phyloP scores from a whole-genome alignment of 1,140 invertebrate genomes.

The Nasonia giraulti region DNA sequence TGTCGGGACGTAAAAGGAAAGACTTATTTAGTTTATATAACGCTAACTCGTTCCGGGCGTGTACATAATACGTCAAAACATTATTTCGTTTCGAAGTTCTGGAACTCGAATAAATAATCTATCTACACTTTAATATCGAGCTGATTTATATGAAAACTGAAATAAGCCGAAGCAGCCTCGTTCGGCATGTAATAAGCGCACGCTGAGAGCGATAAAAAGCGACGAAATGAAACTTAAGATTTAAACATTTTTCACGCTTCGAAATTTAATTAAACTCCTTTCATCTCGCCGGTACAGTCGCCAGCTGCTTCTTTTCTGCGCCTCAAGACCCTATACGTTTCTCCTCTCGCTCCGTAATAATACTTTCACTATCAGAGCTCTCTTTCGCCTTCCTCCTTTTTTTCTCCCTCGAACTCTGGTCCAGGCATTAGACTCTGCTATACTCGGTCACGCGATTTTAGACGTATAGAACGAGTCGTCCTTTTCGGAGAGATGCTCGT shows the following conservation, averaged over 20 bases:
- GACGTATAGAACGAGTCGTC: background rate
- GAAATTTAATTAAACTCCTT: constrained; percentile 44
- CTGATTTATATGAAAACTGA: constrained; percentile 29
- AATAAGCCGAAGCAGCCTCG: background rate
- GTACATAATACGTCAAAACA: background rate
- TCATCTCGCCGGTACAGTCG: background rate
- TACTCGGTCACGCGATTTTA: background rate
- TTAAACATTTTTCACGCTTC: constrained; percentile 21
- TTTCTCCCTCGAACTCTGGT: background rate
- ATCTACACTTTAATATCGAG: background rate
- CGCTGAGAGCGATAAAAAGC: background rate
- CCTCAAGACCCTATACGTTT: constrained; percentile 8
- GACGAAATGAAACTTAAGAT: constrained; percentile 16
- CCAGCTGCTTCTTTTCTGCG: constrained; percentile 17
- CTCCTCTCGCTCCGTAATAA: background rate
- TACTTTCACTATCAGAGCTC: constrained; percentile 32
- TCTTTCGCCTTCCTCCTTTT: background rate
- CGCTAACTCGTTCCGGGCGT: too few species aligned
- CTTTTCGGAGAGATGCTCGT: constrained; percentile 27
- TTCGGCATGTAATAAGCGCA: background rate
- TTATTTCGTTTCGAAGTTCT: background rate
- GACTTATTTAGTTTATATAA: background rate
- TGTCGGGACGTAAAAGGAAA: background rate
- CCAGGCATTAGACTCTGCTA: background rate
- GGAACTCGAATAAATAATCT: background rate